These are phyloP conservation scores for Heterotis niloticus DNA, from an alignment of 2,113 vertebrate species.

Conservation along the genomic window DNA sequence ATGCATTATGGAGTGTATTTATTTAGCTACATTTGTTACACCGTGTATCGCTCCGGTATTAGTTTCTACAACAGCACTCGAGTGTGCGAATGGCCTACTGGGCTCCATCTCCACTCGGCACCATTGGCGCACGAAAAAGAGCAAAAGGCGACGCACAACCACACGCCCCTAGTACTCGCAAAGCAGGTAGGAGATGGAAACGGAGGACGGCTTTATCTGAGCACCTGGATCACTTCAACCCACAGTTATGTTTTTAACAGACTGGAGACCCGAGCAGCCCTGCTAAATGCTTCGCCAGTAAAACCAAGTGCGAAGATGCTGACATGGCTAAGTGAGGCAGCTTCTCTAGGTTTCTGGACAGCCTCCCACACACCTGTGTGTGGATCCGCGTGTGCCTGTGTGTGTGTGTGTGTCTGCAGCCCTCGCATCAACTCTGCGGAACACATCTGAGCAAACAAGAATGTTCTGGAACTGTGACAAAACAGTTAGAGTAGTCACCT, in stretches of 20 bases:
- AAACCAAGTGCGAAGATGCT: slow-evolving; percentile 31
- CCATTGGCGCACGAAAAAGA: slow-evolving; percentile 17
- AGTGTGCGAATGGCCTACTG: slow-evolving; percentile 34
- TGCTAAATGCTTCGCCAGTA: slow-evolving; percentile 33
- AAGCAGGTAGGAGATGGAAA: not conserved
- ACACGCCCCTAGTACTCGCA: not conserved
- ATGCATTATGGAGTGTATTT: slow-evolving; percentile 44
- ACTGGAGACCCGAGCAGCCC: slow-evolving; percentile 11
- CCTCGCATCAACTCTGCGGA: not conserved
- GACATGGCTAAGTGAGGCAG: slow-evolving; percentile 24
- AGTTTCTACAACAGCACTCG: slow-evolving; percentile 36
- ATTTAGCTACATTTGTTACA: slow-evolving; percentile 41
- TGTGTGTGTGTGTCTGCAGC: not conserved
- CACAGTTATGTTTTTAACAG: not conserved
- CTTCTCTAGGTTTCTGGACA: slow-evolving; percentile 20
- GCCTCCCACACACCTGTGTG: not conserved
- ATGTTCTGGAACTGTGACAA: slow-evolving; percentile 2
- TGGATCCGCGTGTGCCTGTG: slow-evolving; percentile 8
- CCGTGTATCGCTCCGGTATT: slow-evolving; percentile 38
- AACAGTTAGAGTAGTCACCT: not conserved
- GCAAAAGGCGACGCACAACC: slow-evolving; percentile 6
- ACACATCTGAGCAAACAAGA: not conserved
- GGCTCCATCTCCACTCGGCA: slow-evolving; percentile 15
- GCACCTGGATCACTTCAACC: slow-evolving; percentile 10
- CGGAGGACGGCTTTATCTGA: slow-evolving; percentile 16